A percentile compares a stretch with the other conserved stretches of the same genome.
phyloP scores from a whole-genome alignment of 2,888 invertebrate species.

The Lasiommata megera region DNA sequence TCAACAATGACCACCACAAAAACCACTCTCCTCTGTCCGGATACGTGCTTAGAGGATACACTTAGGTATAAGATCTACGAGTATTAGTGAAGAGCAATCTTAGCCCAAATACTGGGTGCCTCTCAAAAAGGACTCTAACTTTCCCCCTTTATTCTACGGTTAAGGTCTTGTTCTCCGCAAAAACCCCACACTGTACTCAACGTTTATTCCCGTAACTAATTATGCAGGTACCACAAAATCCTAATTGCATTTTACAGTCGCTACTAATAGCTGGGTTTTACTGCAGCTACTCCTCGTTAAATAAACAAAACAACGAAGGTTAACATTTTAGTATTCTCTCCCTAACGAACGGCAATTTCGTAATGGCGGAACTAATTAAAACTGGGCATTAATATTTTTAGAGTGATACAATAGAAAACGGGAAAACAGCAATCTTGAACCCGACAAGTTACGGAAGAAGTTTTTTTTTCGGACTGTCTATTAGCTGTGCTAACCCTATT shows the following conservation, averaged over 20 bases:
- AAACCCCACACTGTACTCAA: no score
- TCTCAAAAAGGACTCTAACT: no score
- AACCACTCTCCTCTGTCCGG: no score
- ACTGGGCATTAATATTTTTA: slow-evolving; percentile 4
- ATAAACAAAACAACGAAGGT: neutral
- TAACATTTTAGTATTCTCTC: neutral
- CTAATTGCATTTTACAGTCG: neutral
- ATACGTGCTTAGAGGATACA: no score
- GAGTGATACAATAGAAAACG: neutral
- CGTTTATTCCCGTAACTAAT: neutral
- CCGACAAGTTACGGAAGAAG: neutral
- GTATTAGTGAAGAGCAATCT: no score
- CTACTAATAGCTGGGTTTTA: slow-evolving; percentile 1
- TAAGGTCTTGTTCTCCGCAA: no score
- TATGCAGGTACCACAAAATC: neutral
- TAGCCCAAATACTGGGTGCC: no score
- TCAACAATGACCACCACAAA: no score
- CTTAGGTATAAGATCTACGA: no score
- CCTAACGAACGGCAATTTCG: neutral
- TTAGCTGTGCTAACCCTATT: no score
- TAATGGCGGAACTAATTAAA: slow-evolving; percentile 16
- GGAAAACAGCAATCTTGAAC: neutral
- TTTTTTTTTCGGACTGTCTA: no score
- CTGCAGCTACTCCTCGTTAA: neutral
- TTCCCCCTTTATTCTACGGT: no score